Evolutionary conservation across 2,888 invertebrate genomes (phyloP), one percentile per base, ranked within the genome.

Genomic region (Leptura quadrifasciata): DNA sequence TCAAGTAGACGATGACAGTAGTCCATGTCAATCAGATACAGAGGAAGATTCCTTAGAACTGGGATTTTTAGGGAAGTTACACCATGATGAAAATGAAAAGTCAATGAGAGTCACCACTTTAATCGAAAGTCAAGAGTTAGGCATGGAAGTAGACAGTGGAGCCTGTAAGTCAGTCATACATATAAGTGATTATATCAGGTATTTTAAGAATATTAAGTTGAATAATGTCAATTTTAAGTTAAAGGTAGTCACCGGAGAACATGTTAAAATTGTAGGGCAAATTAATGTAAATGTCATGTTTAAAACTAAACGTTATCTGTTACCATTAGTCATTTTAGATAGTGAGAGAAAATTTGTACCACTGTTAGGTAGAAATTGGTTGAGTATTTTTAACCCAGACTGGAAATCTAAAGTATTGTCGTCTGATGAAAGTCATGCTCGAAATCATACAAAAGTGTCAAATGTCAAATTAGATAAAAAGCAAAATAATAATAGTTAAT

Each of bases 241-340:
- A 12, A 78, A 58, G n/a, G n/a, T n/a, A 60, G 74, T 76, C 18
- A 76, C 78, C 27, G 78, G 72, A 21, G 47, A 78, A 69, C 60
- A 74, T 12, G 71, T 78, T 4, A 10, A 63, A 57, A 61, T 74
- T 10, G 52, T 76, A 54, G 72, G 76, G 35, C 57, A 76, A 58
- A 67, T 60, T 60, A 24, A 68, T 68, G 76, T 76, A 12, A 47
- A 55, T 31, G 73, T 74, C 12, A 10, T 8, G 12, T 27, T 57
- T 52, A 60, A 58, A 2, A 39, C 55, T 27, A 21, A 64, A 52
- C 18, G 12, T 10, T 31, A 21, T 27, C 10, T 6, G 1, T 64
- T 72, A 64, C 72, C 72, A 1, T 55, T 72, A 18, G n/a, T 57
- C 0, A 18, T 54, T 6, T 15, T 60, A 60, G 20, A 58, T 0